phyloP scores from a whole-genome alignment of 2,113 vertebrate species.

The Pandion haliaetus region DNA sequence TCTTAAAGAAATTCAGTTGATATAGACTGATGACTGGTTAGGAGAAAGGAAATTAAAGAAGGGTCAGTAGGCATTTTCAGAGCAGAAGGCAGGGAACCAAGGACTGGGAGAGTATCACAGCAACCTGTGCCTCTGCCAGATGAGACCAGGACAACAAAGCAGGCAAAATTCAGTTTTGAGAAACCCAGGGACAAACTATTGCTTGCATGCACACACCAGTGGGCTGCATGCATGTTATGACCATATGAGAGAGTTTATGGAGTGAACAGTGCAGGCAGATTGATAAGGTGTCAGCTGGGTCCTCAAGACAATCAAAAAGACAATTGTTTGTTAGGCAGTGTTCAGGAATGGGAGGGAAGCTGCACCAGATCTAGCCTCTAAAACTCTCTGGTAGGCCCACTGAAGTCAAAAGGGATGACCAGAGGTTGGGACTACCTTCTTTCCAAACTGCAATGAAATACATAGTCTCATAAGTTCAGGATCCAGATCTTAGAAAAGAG shows the following conservation, averaged over 20 bases:
- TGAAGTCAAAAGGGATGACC: not conserved
- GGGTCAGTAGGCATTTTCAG: not conserved
- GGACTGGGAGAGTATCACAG: not conserved
- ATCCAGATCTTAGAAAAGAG: not conserved
- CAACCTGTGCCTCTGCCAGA: not conserved
- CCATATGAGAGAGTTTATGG: not conserved
- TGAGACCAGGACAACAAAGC: not conserved
- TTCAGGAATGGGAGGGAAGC: not conserved
- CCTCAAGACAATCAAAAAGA: not conserved
- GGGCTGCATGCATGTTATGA: not conserved
- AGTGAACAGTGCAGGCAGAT: not conserved
- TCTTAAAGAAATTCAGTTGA: not conserved
- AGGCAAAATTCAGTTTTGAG: not conserved
- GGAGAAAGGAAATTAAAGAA: not conserved
- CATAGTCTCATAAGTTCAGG: rapidly evolving
- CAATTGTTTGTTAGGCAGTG: no score
- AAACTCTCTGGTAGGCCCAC: not conserved
- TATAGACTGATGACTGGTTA: not conserved
- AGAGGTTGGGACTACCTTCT: not conserved
- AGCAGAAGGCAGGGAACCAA: not conserved
- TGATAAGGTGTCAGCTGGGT: not conserved
- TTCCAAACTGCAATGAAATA: not conserved
- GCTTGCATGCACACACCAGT: not conserved
- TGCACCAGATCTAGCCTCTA: not conserved
- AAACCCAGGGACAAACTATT: not conserved